These are phyloP conservation scores for Rhynchophorus ferrugineus DNA, from an alignment of 1,140 invertebrate genomes.

Conservation along the genomic window DNA sequence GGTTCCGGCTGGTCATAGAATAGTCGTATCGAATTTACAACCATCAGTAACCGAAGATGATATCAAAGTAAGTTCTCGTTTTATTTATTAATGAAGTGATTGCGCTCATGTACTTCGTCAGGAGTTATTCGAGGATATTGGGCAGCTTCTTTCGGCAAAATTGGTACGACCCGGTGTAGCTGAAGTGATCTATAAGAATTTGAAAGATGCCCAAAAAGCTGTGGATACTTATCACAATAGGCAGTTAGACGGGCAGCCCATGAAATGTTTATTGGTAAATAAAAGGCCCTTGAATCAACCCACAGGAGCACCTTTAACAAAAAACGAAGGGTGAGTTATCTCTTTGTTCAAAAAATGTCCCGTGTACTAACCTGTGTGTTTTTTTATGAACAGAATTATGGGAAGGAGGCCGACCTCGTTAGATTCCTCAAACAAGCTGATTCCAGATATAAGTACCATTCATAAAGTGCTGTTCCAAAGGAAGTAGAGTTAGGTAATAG, in stretches of 20 bases:
- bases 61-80: conserved; percentile 57
- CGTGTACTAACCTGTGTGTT: too few species aligned
- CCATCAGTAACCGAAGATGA: conserved; percentile 78
- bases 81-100: neutral
- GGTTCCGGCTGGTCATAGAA: conserved; percentile 57
- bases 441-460: conserved; percentile 39
- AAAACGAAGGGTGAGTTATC: conserved; percentile 27
- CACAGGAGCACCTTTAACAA: conserved; percentile 43
- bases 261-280: conserved; percentile 73
- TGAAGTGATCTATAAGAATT: conserved; percentile 79
- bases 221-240: conserved; percentile 88
- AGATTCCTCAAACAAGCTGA: conserved; percentile 30
- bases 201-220: conserved; percentile 79
- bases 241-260: conserved; percentile 77
- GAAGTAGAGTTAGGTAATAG: too few species aligned
- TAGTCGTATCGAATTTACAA: conserved; percentile 82
- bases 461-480: conserved; percentile 41
- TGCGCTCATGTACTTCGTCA: conserved; percentile 33
- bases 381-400: conserved; percentile 9
- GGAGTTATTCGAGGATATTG: conserved; percentile 90
- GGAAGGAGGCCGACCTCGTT: conserved; percentile 10
- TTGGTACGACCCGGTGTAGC: conserved; percentile 79
- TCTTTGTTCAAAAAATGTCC: too few species aligned
- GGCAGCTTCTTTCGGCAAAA: conserved; percentile 72
- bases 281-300: conserved; percentile 55